Evolutionary conservation across 2,888 invertebrate species (phyloP), one percentile per base, ranked within the genome.

Genomic region (Plebejus argus): DNA sequence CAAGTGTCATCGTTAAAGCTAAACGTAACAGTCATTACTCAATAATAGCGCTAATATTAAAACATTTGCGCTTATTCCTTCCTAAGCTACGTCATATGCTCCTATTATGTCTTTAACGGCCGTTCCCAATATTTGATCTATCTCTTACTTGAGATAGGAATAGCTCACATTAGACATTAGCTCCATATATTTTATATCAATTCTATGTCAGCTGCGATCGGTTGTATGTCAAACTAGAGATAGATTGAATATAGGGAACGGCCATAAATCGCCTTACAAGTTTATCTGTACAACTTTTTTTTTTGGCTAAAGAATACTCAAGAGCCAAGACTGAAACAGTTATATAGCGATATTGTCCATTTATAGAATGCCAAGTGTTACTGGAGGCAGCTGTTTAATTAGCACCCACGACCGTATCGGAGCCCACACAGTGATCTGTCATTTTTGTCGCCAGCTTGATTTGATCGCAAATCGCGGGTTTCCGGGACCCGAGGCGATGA

Each of bases 331-430:
- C 45, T 10, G 12, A 77, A 78, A 74, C 79, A 78, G 78, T 80
- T 79, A 79, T 78, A 78, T 80, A 78, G 77, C 79, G 79, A 79
- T 78, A 72, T 78, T 72, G 77, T 81, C 79, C 78, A 79, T 79
- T 79, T 78, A 79, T 80, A 79, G 81, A 78, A 78, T 78, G 76
- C 74, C 79, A 76, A 79, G 76, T 79, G 79, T 81, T 79, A 80
- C 81, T 80, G 78, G 81, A 79, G 79, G 77, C 77, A 77, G 79
- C 82, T 81, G 81, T 83, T 82, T 81, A 83, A 83, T 83, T 83
- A 81, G 81, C 84, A 75, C 84, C 84, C 82, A 84, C 83, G 76
- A 76, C 76, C 49, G 76, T 77, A 77, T 35, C 77, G 66, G 76
- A 70, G 74, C 84, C 84, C 81, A 84, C 84, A 80, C 81, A 76